Conservation (phyloP, 2,113 vertebrate species). For the Ailurus styani region DNA sequence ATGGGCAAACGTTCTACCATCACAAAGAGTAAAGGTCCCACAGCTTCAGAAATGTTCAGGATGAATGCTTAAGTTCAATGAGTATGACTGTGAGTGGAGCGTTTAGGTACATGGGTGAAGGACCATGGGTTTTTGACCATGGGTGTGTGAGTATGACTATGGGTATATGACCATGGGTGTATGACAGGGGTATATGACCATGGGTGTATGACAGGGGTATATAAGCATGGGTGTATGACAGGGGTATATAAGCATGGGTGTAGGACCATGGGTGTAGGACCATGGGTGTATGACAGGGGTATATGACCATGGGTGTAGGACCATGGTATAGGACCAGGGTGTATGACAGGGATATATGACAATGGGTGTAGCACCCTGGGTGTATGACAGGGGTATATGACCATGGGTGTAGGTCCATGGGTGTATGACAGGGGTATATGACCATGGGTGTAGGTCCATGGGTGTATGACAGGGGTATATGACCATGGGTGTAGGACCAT, state of each 20-base stretch:
- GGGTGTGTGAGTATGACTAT: not conserved
- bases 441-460: too few relatives aligned
- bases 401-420: not conserved
- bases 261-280: not conserved
- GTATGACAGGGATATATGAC: not conserved
- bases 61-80: not conserved
- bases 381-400: too few relatives aligned
- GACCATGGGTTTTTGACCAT: not conserved
- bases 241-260: too few relatives aligned
- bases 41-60: not conserved
- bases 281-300: not conserved
- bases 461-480: not conserved
- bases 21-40: accelerated
- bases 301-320: too few relatives aligned
- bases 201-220: not conserved
- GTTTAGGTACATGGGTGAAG: not conserved
- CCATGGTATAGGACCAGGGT: not conserved
- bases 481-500: not conserved
- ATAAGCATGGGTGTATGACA: not conserved
- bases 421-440: too few relatives aligned
- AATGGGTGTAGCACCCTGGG: not conserved
- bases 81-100: not conserved
- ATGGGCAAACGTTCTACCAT: not conserved
- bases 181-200: accelerated
- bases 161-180: not conserved